Evolutionary conservation across 2,113 vertebrate genomes (phyloP).

Genomic region (Notarius quadriscutis): DNA sequence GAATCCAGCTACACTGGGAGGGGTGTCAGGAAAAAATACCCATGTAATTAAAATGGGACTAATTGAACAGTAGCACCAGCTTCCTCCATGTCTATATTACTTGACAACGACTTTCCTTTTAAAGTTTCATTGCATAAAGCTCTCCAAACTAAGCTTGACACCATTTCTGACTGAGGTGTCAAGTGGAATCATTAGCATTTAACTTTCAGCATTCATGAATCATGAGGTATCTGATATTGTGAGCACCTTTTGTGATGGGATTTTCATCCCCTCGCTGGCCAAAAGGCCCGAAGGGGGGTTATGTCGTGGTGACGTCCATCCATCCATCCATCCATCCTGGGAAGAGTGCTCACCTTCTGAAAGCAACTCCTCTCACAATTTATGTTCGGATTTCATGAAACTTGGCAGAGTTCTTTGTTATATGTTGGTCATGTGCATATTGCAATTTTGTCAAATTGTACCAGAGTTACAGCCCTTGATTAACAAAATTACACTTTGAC

Average conservation of each 20-base stretch:
- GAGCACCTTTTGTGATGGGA: not conserved
- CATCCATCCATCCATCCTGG: too few species aligned
- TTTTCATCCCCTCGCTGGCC: not conserved
- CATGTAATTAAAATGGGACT: not conserved
- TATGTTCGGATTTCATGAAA: too few species aligned
- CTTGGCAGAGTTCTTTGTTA: too few species aligned
- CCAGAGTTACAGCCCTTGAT: too few species aligned
- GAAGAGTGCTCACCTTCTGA: too few species aligned
- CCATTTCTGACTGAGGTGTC: not conserved
- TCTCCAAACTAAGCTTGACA: not conserved
- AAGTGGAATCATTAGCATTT: not conserved
- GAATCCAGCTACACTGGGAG: not conserved
- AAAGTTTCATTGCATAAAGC: not conserved
- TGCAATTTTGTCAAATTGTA: too few species aligned
- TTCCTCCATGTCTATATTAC: not conserved
- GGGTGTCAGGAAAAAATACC: not conserved
- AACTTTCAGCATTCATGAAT: not conserved
- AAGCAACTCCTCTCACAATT: too few species aligned
- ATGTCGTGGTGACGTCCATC: too few species aligned
- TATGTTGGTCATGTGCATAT: too few species aligned
- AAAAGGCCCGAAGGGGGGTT: too few species aligned
- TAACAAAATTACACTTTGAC: too few species aligned
- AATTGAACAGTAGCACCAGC: not conserved
- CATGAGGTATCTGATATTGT: not conserved
- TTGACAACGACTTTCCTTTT: not conserved